Base-by-base conservation (phyloP, 2,888 invertebrate genomes). In the Rhopalosiphum nymphaeae region DNA sequence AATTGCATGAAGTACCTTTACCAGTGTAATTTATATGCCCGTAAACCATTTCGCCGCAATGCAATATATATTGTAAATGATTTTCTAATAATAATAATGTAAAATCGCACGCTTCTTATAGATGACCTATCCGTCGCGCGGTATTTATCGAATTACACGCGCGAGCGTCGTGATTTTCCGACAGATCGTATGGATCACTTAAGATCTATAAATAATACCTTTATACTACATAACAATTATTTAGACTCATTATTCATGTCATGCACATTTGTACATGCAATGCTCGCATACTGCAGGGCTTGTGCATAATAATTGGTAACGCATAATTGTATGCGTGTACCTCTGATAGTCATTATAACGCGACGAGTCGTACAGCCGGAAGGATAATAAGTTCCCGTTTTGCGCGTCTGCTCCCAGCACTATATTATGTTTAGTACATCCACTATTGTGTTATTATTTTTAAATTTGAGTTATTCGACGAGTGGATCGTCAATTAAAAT, bases 141-240 rank as follows among this genome's bases (percentile, higher is more conserved):
- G 44, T 44, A 44, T 85, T 85, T 85, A 85, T 85, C 85, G 85
- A 44, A 85, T 85, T 85, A 85, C 29, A 85, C 44, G 44, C 44
- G 10, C 53, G 53, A 1, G 44, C 11, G 44, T 85, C 85, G 85
- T 85, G 85, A 85, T 85, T 85, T 85, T 36, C 85, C 44, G 44
- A 85, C 44, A 85, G 85, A 85, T 85, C 85, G 29, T 36, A 78
- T 10, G 44, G 44, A 85, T 85, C 85, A 44, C 26, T 85, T 85
- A 44, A 85, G 29, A 85, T 44, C 25, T 85, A 44, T 85, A 85
- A 42, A 85, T 44, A 44, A 44, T 44, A 5, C 44, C 44, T 85
- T 85, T 44, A 85, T 44, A 44, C 25, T 44, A 11, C 85, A 44
- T 44, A 85, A 85, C 26, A 11, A 42, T 85, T 44, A 42, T 85